These are phyloP conservation scores for Aradophagus sp. DNA, from an alignment of 1,140 invertebrate species.

Conservation along the genomic window DNA sequence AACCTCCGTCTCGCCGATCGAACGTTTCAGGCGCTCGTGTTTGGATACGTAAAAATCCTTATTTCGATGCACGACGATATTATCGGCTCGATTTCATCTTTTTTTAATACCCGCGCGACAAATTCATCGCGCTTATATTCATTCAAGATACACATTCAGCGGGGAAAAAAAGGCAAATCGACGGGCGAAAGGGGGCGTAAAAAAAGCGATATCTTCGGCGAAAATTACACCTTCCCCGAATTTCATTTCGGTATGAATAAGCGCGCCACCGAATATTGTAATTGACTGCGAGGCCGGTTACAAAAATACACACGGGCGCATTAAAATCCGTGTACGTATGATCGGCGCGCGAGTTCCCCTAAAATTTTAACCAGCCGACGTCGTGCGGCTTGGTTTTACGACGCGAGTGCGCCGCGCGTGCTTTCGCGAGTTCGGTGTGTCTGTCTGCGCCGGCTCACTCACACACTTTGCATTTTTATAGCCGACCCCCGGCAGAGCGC, in stretches of 20 bases:
- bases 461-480: constrained; percentile 71
- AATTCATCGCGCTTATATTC: constrained; percentile 20
- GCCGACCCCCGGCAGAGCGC: constrained; percentile 39
- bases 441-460: constrained; percentile 46
- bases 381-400: constrained; percentile 47
- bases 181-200: neutral
- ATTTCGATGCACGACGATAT: too few relatives aligned
- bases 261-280: constrained; percentile 38
- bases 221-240: neutral
- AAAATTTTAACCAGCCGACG: constrained; percentile 42
- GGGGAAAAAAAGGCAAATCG: constrained; percentile 4
- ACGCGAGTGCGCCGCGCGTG: constrained; percentile 40
- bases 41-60: too few relatives aligned
- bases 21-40: too few relatives aligned
- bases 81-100: neutral
- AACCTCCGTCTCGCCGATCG: too few relatives aligned
- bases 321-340: constrained; percentile 26
- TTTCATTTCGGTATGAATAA: constrained; percentile 6
- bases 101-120: constrained; percentile 6
- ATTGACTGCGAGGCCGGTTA: constrained; percentile 39
- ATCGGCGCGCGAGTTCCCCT: constrained; percentile 40
- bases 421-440: constrained; percentile 55
- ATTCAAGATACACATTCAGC: constrained; percentile 6
- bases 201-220: too few relatives aligned
- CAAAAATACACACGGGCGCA: constrained; percentile 35